Percentiles rank a stretch among this genome's conserved stretches.
Evolutionary conservation across 2,113 vertebrate genomes (phyloP).

Genomic region (Chauna torquata): DNA sequence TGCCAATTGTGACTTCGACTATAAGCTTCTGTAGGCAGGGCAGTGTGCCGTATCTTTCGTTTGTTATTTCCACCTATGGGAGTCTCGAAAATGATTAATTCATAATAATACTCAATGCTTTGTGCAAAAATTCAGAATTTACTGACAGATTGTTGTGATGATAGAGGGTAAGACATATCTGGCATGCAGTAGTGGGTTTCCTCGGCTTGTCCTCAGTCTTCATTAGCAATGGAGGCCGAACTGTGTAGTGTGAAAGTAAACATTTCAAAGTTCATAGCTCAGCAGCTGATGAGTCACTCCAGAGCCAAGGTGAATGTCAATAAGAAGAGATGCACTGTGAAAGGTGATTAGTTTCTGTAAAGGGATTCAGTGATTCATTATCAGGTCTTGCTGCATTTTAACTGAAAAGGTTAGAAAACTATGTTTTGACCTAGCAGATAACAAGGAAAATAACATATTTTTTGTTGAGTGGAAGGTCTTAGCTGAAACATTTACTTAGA

Average conservation of each 20-base stretch:
- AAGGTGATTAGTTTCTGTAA: slow-evolving; percentile 28
- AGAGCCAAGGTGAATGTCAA: slow-evolving; percentile 23
- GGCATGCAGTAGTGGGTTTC: background rate
- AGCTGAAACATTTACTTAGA: background rate
- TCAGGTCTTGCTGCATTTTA: slow-evolving; percentile 29
- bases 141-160: background rate
- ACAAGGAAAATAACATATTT: background rate
- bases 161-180: background rate
- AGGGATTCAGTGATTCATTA: slow-evolving; percentile 39
- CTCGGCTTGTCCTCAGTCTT: background rate
- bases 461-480: background rate
- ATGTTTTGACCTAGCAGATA: slow-evolving; percentile 6
- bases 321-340: slow-evolving; percentile 12
- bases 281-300: slow-evolving; percentile 55
- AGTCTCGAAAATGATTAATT: background rate
- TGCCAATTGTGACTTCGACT: background rate
- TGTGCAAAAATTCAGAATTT: background rate
- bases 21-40: background rate
- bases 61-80: background rate
- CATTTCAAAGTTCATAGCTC: slow-evolving; percentile 53
- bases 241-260: slow-evolving; percentile 12
- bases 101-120: background rate
- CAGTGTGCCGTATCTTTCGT: accelerated
- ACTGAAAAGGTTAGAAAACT: slow-evolving; percentile 35
- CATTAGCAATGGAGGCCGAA: background rate